Base-by-base conservation (phyloP, 2,888 invertebrate genomes). In the Macrophya annulata region DNA sequence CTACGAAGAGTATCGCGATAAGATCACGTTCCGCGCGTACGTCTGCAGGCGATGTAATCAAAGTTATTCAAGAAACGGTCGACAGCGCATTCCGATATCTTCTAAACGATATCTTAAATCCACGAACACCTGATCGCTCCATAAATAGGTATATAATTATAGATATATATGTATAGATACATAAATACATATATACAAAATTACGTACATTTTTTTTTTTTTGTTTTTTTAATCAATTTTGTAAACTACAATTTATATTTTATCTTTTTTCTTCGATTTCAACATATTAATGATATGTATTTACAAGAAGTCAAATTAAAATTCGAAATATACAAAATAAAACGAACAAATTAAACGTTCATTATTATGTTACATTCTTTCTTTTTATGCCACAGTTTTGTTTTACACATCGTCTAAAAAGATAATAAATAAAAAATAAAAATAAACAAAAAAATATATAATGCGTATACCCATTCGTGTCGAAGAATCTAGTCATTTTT, bases 21-120 rank as follows among this genome's bases (percentile, higher is more conserved):
- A 25, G 25, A 62, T 62, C 62, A 25, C 62, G 5, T 25, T 25
- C n/a, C 55, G 31, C 1, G 48, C 48, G 8, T 48, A 62, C 25
- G 25, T 62, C 62, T 25, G 10, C n/a, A n/a, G n/a, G 12, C 25
- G 62, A 62, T 62, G 5, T 62, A 25, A 62, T 62, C 62, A 62
- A 62, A 62, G 62, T 62, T 62, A 62, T 62, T 62, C 62, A 62
- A 62, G 25, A 62, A 62, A 62, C 62, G 25, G 62, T 62, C 62
- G 62, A 25, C 62, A 25, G 6, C 62, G 62, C 25, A 62, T 62
- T 62, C 25, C 62, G 62, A 62, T 62, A 25, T 62, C 62, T 21
- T 62, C 62, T 25, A 62, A 21, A 25, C 62, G 62, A 25, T 62
- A 62, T 62, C 62, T 62, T 5, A 25, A 62, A 62, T 25, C 25